phyloP scores from a whole-genome alignment of 2,113 vertebrate species.

The Anolis sagrei region DNA sequence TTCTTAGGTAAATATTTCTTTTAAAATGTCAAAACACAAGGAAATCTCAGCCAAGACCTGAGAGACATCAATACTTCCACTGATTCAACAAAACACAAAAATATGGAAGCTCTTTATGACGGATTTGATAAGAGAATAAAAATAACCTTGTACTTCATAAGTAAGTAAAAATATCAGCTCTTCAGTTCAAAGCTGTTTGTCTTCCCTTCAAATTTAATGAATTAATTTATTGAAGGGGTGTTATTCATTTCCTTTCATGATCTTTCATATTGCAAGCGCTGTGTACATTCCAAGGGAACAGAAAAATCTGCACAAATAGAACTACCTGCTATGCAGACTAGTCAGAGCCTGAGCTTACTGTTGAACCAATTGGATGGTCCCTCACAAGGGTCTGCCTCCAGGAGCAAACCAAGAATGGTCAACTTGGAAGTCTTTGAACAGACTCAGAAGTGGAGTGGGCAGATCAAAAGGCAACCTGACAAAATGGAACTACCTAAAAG shows the following conservation, averaged over 20 bases:
- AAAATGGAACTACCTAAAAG: no score
- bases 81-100: constrained; percentile 14
- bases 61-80: constrained; percentile 46
- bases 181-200: background rate
- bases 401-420: no score
- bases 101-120: constrained; percentile 7
- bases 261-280: constrained; percentile 6
- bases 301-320: background rate
- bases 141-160: constrained; percentile 1
- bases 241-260: background rate
- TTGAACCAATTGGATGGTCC: no score
- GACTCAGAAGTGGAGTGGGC: no score
- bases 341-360: background rate
- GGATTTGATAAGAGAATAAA: constrained; percentile 8
- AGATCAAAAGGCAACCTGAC: no score
- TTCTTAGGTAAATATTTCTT: no score
- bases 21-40: no score
- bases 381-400: no score
- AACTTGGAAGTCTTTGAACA: no score
- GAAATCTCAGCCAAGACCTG: constrained; percentile 30
- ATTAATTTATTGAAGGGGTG: background rate
- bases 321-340: background rate
- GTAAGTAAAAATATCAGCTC: background rate
- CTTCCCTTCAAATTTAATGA: background rate
- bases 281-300: constrained; percentile 6